phyloP scores from a whole-genome alignment of 92 coral and sea anemone genomes.

The Epizoanthus scotinus region DNA sequence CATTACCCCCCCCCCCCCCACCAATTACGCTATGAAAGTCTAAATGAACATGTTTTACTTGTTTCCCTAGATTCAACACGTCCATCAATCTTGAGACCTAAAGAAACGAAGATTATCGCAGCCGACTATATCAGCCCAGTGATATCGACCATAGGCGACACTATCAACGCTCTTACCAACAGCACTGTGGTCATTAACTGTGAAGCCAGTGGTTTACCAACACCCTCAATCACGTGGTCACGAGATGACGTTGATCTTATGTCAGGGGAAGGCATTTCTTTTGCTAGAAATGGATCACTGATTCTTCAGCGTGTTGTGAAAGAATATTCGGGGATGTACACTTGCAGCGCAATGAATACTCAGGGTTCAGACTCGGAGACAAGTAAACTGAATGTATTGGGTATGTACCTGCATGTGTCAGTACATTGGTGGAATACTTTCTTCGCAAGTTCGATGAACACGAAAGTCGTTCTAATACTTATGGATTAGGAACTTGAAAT shows the following conservation, averaged over 20 bases:
- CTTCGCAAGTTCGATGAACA: not conserved
- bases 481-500: too few relatives aligned
- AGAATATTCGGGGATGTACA: constrained; percentile 15
- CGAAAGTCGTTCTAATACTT: too few relatives aligned
- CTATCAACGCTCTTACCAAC: constrained; percentile 20
- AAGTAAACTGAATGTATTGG: constrained; percentile 23
- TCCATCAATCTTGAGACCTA: constrained; percentile 18
- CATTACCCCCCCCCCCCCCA: too few relatives aligned
- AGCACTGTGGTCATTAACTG: constrained; percentile 30
- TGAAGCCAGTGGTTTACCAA: constrained; percentile 22
- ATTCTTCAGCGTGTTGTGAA: constrained; percentile 10
- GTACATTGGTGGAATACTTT: not conserved
- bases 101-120: not conserved
- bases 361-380: constrained; percentile 31
- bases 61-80: constrained; percentile 2
- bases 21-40: too few relatives aligned
- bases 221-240: constrained; percentile 31
- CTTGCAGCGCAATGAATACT: constrained; percentile 17
- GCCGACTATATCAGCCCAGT: constrained; percentile 11
- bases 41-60: too few relatives aligned
- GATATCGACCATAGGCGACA: constrained; percentile 32
- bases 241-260: not conserved
- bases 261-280: not conserved
- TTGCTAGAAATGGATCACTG: constrained; percentile 26
- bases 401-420: not conserved